Percentiles rank a stretch among this genome's conserved stretches.
phyloP scores from a whole-genome alignment of 2,888 invertebrate genomes.

The Tachina fera region DNA sequence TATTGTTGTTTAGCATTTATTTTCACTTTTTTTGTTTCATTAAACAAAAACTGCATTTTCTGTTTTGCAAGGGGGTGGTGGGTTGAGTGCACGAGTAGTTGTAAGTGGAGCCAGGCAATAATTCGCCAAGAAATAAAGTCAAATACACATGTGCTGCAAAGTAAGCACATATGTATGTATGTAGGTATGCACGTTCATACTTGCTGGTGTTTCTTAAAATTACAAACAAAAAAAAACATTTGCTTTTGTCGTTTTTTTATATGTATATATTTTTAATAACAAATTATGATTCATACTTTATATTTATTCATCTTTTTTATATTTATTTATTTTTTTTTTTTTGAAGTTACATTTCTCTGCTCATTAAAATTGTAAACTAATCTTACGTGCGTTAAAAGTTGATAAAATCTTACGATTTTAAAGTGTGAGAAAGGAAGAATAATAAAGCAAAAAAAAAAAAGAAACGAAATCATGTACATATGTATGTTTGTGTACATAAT shows the following conservation, averaged over 20 bases:
- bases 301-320: slow-evolving; percentile 11
- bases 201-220: slow-evolving; percentile 12
- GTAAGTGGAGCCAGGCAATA: slow-evolving; percentile 26
- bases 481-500: too few relatives aligned
- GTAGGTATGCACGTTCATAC: background rate
- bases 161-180: background rate
- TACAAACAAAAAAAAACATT: background rate
- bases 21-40: slow-evolving; percentile 26
- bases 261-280: background rate
- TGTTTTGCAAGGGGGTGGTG: background rate
- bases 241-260: slow-evolving; percentile 17
- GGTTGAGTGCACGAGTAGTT: background rate
- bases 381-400: slow-evolving; percentile 17
- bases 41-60: slow-evolving; percentile 24
- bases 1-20: slow-evolving; percentile 66
- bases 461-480: too few relatives aligned
- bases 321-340: background rate
- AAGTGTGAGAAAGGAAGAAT: background rate
- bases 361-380: slow-evolving; percentile 55
- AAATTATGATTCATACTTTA: slow-evolving; percentile 57
- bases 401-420: slow-evolving; percentile 5
- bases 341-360: slow-evolving; percentile 34
- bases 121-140: slow-evolving; percentile 33
- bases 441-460: too few relatives aligned
- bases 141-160: slow-evolving; percentile 21